These are phyloP conservation scores for Anabas testudineus DNA, from an alignment of 2,797 vertebrate species.

Conservation along the genomic window DNA sequence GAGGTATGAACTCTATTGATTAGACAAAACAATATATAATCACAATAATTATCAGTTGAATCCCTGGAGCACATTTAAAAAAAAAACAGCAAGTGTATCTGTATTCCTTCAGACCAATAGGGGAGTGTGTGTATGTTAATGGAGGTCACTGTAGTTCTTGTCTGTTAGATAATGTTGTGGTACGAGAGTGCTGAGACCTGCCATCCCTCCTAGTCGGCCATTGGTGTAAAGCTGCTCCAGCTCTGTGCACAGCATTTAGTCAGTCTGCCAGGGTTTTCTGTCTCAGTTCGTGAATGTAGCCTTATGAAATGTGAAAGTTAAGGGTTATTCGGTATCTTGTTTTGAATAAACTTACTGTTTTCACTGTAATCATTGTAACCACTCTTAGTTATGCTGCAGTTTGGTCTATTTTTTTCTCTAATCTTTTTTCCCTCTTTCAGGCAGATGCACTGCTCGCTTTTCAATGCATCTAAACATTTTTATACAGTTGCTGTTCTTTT, in stretches of 20 bases:
- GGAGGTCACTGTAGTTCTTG: slow-evolving; percentile 80
- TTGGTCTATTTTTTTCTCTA: slow-evolving; percentile 9
- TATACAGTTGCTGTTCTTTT: no score
- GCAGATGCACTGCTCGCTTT: slow-evolving; percentile 6
- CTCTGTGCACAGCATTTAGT: slow-evolving; percentile 12
- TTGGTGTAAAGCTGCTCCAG: slow-evolving; percentile 55
- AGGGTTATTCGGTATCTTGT: slow-evolving; percentile 23
- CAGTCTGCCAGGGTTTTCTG: slow-evolving; percentile 39
- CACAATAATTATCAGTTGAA: not conserved
- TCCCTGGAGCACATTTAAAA: not conserved
- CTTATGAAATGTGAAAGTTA: slow-evolving; percentile 25
- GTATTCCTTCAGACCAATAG: slow-evolving; percentile 38
- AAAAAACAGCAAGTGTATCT: slow-evolving; percentile 23
- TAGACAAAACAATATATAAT: not conserved
- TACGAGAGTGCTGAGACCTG: slow-evolving; percentile 59
- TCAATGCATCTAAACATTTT: no score
- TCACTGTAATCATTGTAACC: slow-evolving; percentile 15
- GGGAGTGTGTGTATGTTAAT: slow-evolving; percentile 62
- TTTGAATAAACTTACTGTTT: slow-evolving; percentile 28
- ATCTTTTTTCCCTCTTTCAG: slow-evolving; percentile 3
- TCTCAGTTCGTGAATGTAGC: slow-evolving; percentile 22
- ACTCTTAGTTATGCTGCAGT: slow-evolving; percentile 23
- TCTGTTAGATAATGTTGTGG: slow-evolving; percentile 66
- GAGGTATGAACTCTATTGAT: not conserved
- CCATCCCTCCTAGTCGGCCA: slow-evolving; percentile 61